Conservation (phyloP, 2,113 vertebrate species). For the Passer montanus region DNA sequence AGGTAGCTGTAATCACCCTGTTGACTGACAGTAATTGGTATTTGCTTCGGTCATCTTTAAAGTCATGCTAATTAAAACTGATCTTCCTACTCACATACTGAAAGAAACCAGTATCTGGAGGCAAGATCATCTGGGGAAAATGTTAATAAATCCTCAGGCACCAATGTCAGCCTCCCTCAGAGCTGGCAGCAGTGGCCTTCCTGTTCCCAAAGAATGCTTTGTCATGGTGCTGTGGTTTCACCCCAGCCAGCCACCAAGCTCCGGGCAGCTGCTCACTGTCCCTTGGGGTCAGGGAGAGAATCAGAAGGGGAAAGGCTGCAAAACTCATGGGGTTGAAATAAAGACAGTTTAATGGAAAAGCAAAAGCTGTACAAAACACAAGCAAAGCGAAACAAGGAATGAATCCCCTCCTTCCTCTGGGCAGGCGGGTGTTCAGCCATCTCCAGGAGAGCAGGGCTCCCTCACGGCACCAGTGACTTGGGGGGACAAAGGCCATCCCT, state of each 20-base stretch:
- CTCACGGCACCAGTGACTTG: fast-evolving
- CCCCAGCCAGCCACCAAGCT: background rate
- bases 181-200: background rate
- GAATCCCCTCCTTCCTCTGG: background rate
- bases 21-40: background rate
- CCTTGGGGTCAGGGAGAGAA: background rate
- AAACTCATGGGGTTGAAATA: background rate
- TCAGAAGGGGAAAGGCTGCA: background rate
- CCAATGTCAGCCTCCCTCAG: background rate
- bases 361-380: background rate
- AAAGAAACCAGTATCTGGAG: background rate
- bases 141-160: background rate
- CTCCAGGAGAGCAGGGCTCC: background rate
- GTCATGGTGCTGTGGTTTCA: background rate
- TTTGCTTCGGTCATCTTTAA: conserved; percentile 21
- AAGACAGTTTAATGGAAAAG: background rate
- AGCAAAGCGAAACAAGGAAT: background rate
- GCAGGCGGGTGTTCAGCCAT: background rate
- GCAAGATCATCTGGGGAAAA: background rate
- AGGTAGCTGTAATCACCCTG: background rate
- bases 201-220: background rate
- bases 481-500: background rate
- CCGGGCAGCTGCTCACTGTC: background rate
- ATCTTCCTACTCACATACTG: background rate
- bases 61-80: background rate